Conservation (phyloP, 2,797 vertebrate species). For the Muraenolepis orangiensis region DNA sequence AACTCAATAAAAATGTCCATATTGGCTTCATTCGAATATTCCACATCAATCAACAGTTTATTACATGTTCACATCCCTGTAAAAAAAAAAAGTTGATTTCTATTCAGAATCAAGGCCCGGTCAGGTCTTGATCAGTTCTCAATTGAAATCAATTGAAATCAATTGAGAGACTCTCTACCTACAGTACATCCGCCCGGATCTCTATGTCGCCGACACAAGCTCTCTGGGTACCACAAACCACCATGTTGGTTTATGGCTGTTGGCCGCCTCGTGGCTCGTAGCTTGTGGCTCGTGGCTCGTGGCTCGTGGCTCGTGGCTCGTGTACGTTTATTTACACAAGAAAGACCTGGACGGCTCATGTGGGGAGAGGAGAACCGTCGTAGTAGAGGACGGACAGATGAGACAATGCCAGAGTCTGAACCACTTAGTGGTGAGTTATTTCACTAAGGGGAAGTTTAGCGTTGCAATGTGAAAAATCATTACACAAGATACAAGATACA, state of each 20-base stretch:
- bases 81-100: no score
- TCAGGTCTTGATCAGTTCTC: no score
- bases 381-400: constrained; percentile 9
- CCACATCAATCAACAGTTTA: no score
- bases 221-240: neutral
- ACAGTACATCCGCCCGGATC: neutral
- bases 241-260: constrained; percentile 64
- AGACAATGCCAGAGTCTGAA: constrained; percentile 18
- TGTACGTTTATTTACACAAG: constrained; percentile 66
- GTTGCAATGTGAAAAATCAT: constrained; percentile 47
- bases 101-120: no score
- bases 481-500: no score
- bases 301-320: constrained; percentile 51
- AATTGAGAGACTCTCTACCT: no score
- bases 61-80: no score
- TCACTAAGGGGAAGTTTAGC: constrained; percentile 34
- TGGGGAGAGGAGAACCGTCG: no score
- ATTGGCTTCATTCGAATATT: no score
- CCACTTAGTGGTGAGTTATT: constrained; percentile 40
- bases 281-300: constrained; percentile 51
- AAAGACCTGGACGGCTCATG: constrained; percentile 41
- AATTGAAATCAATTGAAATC: no score
- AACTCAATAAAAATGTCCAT: no score
- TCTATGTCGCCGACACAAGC: neutral
- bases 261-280: no score